Base-by-base conservation (phyloP, 2,113 vertebrate genomes). In the Solea senegalensis region DNA sequence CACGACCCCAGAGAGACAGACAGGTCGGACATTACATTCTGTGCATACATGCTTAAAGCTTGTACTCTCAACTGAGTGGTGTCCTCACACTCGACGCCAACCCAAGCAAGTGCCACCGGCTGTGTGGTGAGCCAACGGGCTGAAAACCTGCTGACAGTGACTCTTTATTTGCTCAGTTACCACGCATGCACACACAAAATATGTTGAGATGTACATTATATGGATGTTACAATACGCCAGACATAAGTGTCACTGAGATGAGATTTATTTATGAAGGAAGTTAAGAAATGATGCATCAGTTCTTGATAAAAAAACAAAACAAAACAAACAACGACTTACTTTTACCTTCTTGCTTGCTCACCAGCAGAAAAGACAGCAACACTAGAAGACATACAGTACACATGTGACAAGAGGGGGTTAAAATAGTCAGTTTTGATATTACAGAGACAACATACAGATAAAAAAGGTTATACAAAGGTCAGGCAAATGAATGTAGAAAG, bases 121-220 rank as follows among this genome's bases (percentile, higher is more conserved):
- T n/a, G 67, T 75, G 57, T 53, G 74, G 74, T 50, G 76, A 81
- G 74, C 65, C 75, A 70, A 72, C 56, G 66, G 76, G 59, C 86
- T 87, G 84, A 86, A 21, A 78, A 90, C 40, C 56, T 80, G 75
- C 76, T 45, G 56, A 80, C 76, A 67, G 28, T 2, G 11, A 11
- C 64, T 63, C 45, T 60, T 51, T 76, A 49, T 88, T 88, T 80
- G 52, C 39, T 55, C 65, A 71, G 7, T 26, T 46, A 60, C 74
- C 67, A 76, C 50, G 51, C 63, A 9, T 5, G 10, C 0, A 69
- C n/a, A 40, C 41, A 45, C 14, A 52, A 43, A 57, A 74, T 55
- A 27, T 67, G 56, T 69, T 46, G 27, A 15, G 44, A n/a, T 51
- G 41, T 52, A 44, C 34, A 34, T 34, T 34, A 34, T 1, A 26